Conservation (phyloP, 2,113 vertebrate species). For the Poicephalus meyeri region DNA sequence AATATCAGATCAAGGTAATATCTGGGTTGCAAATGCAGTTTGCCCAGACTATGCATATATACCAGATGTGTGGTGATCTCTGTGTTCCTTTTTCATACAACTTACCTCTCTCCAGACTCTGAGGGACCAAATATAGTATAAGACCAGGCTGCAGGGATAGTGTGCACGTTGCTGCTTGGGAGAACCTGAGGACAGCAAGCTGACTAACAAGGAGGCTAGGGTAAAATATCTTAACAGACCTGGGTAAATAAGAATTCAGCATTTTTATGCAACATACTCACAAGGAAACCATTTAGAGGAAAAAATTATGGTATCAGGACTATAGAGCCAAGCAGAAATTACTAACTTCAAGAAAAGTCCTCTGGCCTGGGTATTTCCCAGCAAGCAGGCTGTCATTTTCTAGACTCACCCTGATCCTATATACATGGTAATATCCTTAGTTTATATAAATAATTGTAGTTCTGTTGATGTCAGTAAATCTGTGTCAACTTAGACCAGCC, state of each 20-base stretch:
- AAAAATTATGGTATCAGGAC: not conserved
- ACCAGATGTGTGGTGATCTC: not conserved
- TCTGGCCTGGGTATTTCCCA: not conserved
- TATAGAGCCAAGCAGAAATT: not conserved
- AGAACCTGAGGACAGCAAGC: not conserved
- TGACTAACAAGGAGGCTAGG: not conserved
- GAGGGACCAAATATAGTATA: not conserved
- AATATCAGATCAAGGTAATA: not conserved
- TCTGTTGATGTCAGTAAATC: not conserved
- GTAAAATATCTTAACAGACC: not conserved
- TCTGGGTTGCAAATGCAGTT: not conserved
- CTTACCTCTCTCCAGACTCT: not conserved
- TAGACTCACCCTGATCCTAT: not conserved
- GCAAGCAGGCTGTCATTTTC: not conserved
- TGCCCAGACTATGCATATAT: not conserved
- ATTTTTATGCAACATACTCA: not conserved
- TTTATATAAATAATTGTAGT: not conserved
- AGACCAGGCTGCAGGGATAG: not conserved
- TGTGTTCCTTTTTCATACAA: not conserved
- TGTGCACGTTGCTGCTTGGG: not conserved
- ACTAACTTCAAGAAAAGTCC: not conserved
- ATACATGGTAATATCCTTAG: not conserved
- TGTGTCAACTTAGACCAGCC: not conserved
- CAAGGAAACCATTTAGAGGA: not conserved
- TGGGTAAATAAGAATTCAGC: not conserved